These are phyloP conservation scores for Pampusana beccarii DNA, from an alignment of 2,113 vertebrate genomes.

Conservation along the genomic window DNA sequence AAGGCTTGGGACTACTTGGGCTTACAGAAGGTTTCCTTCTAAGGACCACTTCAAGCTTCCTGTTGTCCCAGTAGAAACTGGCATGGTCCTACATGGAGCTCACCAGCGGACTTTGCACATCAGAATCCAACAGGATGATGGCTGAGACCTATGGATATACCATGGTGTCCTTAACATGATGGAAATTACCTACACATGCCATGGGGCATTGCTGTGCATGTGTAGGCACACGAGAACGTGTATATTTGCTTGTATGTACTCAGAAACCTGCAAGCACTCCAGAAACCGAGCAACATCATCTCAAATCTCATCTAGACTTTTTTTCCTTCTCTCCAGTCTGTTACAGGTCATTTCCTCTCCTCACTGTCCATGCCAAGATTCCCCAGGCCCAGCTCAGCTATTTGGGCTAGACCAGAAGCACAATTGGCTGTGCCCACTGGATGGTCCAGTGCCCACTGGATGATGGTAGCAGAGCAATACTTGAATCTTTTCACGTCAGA, in stretches of 20 bases:
- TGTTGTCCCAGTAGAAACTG: not conserved
- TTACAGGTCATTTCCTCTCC: not conserved
- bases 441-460: not conserved
- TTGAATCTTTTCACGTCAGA: not conserved
- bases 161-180: not conserved
- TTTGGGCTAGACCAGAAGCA: not conserved
- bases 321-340: not conserved
- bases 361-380: not conserved
- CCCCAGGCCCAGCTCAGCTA: not conserved
- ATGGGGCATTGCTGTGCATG: not conserved
- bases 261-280: not conserved
- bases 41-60: not conserved
- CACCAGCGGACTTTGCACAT: not conserved
- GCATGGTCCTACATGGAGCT: rapidly evolving
- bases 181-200: not conserved
- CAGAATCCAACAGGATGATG: not conserved
- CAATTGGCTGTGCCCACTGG: not conserved
- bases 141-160: not conserved
- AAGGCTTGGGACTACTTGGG: not conserved
- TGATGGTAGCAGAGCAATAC: not conserved
- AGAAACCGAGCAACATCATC: not conserved
- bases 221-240: rapidly evolving
- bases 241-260: not conserved
- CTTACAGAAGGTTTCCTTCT: not conserved
- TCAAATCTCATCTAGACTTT: not conserved